Evolutionary conservation across 2,797 vertebrate species (phyloP), one percentile per base, ranked within the genome.

Genomic region (Propithecus perrieri): DNA sequence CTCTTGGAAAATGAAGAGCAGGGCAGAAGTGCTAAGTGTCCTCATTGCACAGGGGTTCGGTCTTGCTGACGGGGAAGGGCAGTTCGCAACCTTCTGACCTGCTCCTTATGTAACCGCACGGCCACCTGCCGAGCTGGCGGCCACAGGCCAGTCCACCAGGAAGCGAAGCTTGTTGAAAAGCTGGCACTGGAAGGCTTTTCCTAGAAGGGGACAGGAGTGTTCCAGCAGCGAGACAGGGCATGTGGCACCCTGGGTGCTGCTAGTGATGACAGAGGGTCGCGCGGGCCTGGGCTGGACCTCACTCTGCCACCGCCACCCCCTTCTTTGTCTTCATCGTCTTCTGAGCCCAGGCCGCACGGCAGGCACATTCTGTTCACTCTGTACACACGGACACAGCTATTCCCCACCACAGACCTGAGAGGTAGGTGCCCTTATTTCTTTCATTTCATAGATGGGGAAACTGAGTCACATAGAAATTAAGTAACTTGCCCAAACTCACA

Each of bases 381-480:
- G 3, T 2, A 33, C 4, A 18, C 30, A 20, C 5, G 7, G 79
- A 41, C 1, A 6, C 6, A 7, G 35, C 33, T 63, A 0, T 26
- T 50, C 12, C 76, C 50, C 7, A 15, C 13, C 28, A 2, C 6
- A 67, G 71, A 22, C 63, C 75, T 89, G 2, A 5, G 69, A 50
- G 20, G 78, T 26, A 7, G 33, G 18, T n/a, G 17, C 38, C 59
- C n/a, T 83, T 30, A 18, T 43, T 76, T 22, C 78, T 63, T 35
- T 53, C 91, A 81, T 33, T 76, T 96, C 26, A 33, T 30, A 61
- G 57, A n/a, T 11, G n/a, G 48, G 50, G 80, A 89, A 85, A 81
- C 80, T 79, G 94, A 95, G 78, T 79, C 81, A 53, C 17, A 5
- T 85, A 78, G 35, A 5, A 7, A 15, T 43, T 59, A 55, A 81